Conservation (phyloP, 2,797 vertebrate genomes). For the Dendrocincla tyrannina region DNA sequence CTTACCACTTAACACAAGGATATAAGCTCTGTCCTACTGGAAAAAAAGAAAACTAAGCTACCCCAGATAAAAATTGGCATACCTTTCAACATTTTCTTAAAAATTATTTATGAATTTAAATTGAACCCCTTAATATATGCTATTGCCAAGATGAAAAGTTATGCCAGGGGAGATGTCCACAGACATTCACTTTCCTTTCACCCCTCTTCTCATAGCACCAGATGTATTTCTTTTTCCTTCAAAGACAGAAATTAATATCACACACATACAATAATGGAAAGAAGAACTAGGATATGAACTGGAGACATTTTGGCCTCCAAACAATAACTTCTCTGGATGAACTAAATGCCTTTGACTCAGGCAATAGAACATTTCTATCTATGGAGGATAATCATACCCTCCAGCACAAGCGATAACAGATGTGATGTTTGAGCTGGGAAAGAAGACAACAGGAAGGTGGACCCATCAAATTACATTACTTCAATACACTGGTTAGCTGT, state of each 20-base stretch:
- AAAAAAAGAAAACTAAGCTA: not conserved
- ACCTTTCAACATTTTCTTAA: not conserved
- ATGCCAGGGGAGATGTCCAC: not conserved
- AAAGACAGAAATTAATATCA: constrained; percentile 64
- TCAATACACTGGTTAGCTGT: not conserved
- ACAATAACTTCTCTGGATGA: constrained; percentile 63
- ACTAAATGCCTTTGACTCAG: constrained; percentile 42
- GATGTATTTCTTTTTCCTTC: constrained; percentile 24
- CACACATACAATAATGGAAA: constrained; percentile 34
- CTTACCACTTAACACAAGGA: not conserved
- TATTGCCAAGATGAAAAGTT: not conserved
- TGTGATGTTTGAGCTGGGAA: not conserved
- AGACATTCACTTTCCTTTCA: constrained; percentile 7
- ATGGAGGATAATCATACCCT: constrained; percentile 13
- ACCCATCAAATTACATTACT: not conserved
- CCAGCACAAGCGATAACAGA: not conserved
- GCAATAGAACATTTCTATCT: constrained; percentile 41
- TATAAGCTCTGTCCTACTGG: not conserved
- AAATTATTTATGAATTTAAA: not conserved
- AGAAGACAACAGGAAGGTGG: not conserved
- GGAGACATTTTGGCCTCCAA: constrained; percentile 68
- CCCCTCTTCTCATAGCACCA: not conserved
- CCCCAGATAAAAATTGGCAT: not conserved
- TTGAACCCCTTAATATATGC: not conserved
- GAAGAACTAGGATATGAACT: constrained; percentile 57